Evolutionary conservation across 2,888 invertebrate genomes (phyloP).

Genomic region (Shargacucullia verbasci): DNA sequence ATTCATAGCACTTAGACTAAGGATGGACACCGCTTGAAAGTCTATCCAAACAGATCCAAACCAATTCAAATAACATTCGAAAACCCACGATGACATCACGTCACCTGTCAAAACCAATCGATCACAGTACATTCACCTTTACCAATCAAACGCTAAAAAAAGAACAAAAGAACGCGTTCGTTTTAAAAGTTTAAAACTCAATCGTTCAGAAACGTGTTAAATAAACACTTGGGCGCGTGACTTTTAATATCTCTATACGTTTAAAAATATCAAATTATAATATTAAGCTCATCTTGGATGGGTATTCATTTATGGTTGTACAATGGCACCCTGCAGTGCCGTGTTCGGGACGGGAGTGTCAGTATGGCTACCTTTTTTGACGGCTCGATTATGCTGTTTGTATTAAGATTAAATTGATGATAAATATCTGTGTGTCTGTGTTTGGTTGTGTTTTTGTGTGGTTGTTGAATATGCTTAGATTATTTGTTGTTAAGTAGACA

Average conservation of each 20-base stretch:
- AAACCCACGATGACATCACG: constrained; percentile 29
- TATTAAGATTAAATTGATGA: constrained; percentile 62
- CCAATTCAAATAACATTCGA: constrained; percentile 22
- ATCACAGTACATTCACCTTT: constrained; percentile 55
- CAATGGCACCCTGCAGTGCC: constrained; percentile 80
- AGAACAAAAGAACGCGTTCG: constrained; percentile 58
- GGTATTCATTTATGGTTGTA: constrained; percentile 83
- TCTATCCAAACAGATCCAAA: constrained; percentile 6
- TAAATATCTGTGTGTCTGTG: constrained; percentile 41
- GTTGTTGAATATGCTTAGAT: constrained; percentile 23
- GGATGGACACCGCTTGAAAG: background rate
- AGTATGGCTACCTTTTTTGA: constrained; percentile 58
- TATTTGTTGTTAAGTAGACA: constrained; percentile 36
- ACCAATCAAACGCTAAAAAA: constrained; percentile 61
- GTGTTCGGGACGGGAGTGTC: constrained; percentile 50
- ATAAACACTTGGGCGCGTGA: constrained; percentile 87
- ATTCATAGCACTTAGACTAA: too few relatives aligned
- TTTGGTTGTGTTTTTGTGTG: constrained; percentile 50
- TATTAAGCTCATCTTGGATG: constrained; percentile 82
- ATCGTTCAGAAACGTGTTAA: constrained; percentile 83
- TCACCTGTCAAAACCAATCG: constrained; percentile 47
- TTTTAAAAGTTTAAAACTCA: constrained; percentile 58
- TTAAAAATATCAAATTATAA: constrained; percentile 89
- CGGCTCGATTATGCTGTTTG: constrained; percentile 54
- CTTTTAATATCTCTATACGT: constrained; percentile 88